Conservation (phyloP, 2,797 vertebrate genomes). For the Cirrhinus molitorella region DNA sequence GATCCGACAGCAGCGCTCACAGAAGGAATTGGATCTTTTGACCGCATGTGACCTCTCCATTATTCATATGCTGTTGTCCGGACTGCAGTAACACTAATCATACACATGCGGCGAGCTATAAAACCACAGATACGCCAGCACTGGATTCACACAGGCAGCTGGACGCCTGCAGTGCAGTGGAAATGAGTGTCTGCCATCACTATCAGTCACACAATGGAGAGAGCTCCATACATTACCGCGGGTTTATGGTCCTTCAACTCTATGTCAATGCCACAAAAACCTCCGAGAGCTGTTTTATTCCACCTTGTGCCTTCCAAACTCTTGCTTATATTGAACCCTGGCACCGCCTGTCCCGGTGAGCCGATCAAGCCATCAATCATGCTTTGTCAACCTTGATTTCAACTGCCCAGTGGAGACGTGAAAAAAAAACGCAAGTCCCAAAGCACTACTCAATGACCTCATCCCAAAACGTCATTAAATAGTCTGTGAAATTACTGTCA, state of each 20-base stretch:
- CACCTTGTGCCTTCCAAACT: constrained; percentile 9
- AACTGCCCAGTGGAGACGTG: not conserved
- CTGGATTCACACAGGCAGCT: constrained; percentile 17
- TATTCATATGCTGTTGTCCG: constrained; percentile 37
- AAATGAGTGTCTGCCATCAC: constrained; percentile 51
- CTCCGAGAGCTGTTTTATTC: constrained; percentile 30
- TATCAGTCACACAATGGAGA: constrained; percentile 38
- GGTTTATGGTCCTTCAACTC: constrained; percentile 39
- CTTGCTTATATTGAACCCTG: constrained; percentile 27
- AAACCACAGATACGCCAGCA: constrained; percentile 19
- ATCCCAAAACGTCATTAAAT: not conserved
- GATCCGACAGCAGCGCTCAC: constrained; percentile 18
- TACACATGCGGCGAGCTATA: constrained; percentile 15
- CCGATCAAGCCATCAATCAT: constrained; percentile 34
- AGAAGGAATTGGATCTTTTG: constrained; percentile 33
- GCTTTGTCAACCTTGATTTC: constrained; percentile 15
- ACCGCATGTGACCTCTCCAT: constrained; percentile 32
- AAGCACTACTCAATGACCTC: not conserved
- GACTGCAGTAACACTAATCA: constrained; percentile 48
- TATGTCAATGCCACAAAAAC: constrained; percentile 22
- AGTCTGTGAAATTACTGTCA: not conserved
- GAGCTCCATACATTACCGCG: constrained; percentile 3
- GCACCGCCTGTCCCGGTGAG: not conserved
- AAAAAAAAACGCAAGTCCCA: not conserved
- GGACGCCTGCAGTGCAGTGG: constrained; percentile 33